Conservation (phyloP, 2,113 vertebrate genomes). For the Polypterus bichir region DNA sequence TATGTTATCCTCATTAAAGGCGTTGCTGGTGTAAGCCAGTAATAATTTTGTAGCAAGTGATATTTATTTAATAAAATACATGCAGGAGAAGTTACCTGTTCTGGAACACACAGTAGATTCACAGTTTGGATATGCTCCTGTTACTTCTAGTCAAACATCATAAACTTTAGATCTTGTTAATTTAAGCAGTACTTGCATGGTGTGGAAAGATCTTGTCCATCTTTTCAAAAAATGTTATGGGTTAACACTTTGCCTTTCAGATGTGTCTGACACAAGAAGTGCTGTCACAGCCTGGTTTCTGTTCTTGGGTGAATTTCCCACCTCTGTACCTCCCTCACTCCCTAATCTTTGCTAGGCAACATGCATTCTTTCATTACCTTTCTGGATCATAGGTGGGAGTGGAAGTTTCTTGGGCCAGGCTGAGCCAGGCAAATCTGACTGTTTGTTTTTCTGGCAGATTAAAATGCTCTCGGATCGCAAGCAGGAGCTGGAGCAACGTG, state of each 20-base stretch:
- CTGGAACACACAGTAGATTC: too few relatives aligned
- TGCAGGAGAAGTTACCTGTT: too few relatives aligned
- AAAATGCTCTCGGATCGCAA: constrained; percentile 90
- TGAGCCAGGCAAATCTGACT: neutral
- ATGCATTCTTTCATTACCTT: constrained; percentile 21
- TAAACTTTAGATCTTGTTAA: too few relatives aligned
- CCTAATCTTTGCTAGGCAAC: constrained; percentile 28
- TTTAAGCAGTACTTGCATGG: too few relatives aligned
- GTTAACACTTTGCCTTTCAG: neutral
- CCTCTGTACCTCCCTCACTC: constrained; percentile 18
- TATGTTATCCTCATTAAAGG: too few relatives aligned
- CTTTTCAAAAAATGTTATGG: neutral
- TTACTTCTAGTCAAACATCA: too few relatives aligned
- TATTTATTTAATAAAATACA: too few relatives aligned
- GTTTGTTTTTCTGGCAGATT: constrained; percentile 53
- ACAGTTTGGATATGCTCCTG: too few relatives aligned
- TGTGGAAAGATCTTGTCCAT: neutral
- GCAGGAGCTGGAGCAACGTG: constrained; percentile 74
- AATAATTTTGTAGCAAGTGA: too few relatives aligned
- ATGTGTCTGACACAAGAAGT: neutral
- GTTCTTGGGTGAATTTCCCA: neutral
- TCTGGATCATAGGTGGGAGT: too few relatives aligned
- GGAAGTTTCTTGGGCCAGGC: too few relatives aligned
- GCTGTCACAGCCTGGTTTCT: neutral
- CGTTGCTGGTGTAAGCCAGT: too few relatives aligned